These are phyloP conservation scores for Zoanthus sansibaricus DNA, from an alignment of 92 coral and sea anemone species.

Conservation along the genomic window DNA sequence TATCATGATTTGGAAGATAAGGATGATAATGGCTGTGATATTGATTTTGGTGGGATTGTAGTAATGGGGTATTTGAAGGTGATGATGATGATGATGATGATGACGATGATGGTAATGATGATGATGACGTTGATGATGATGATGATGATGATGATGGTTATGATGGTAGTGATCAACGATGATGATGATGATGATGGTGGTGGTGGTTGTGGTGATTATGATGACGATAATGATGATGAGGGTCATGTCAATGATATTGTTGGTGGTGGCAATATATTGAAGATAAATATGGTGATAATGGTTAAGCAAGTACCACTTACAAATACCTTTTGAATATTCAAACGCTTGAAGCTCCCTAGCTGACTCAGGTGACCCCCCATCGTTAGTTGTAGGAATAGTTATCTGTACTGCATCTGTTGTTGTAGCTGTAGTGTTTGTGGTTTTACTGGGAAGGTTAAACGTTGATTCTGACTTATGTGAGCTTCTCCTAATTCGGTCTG, in stretches of 20 bases:
- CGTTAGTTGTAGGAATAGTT: not conserved
- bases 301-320: too few relatives aligned
- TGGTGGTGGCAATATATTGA: not conserved
- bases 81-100: not conserved
- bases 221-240: not conserved
- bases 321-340: constrained; percentile 20
- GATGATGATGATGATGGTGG: not conserved
- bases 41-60: not conserved
- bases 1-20: not conserved
- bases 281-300: not conserved
- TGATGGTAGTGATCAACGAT: not conserved
- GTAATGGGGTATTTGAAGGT: not conserved
- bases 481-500: constrained; percentile 30
- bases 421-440: constrained; percentile 23
- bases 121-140: not conserved
- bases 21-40: not conserved
- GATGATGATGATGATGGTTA: not conserved
- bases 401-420: not conserved
- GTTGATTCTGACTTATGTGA: constrained; percentile 25
- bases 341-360: constrained; percentile 10
- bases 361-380: not conserved
- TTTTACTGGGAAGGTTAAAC: constrained; percentile 24
- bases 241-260: not conserved
- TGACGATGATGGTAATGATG: not conserved
- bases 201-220: not conserved